Evolutionary conservation across 2,113 vertebrate species (phyloP).

Genomic region (Haemorhous mexicanus): DNA sequence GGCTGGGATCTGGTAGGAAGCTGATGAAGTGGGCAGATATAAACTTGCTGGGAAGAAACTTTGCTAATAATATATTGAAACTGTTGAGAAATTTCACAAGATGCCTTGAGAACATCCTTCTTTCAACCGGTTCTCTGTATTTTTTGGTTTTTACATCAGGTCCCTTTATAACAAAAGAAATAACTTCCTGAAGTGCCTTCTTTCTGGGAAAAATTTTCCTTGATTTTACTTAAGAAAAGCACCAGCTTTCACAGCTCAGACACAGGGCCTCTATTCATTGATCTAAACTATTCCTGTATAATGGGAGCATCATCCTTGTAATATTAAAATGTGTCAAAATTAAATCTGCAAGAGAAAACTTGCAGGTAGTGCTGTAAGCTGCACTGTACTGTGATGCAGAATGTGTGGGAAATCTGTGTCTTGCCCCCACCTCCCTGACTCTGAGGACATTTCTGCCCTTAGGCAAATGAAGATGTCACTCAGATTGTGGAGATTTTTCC

Average conservation of each 20-base stretch:
- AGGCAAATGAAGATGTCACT: conserved; percentile 98
- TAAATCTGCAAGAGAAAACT: background rate
- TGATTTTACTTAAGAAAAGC: background rate
- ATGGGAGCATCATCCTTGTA: background rate
- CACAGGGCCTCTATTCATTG: background rate
- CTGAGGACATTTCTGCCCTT: background rate
- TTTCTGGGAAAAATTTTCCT: background rate
- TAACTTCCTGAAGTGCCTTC: background rate
- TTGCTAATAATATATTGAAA: background rate
- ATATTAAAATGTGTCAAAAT: background rate
- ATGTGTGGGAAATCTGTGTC: background rate
- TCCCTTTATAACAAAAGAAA: background rate
- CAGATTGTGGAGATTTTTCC: conserved; percentile 92
- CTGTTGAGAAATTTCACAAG: background rate
- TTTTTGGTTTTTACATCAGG: background rate
- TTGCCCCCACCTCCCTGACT: background rate
- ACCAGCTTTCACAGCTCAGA: background rate
- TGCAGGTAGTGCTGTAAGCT: background rate
- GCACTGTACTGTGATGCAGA: background rate
- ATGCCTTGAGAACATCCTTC: background rate
- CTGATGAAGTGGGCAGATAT: background rate
- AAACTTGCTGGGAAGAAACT: background rate
- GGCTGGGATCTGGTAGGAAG: background rate
- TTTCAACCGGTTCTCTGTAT: background rate
- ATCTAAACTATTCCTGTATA: background rate